Evolutionary conservation across 2,797 vertebrate species (phyloP).

Genomic region (Amazona ochrocephala): DNA sequence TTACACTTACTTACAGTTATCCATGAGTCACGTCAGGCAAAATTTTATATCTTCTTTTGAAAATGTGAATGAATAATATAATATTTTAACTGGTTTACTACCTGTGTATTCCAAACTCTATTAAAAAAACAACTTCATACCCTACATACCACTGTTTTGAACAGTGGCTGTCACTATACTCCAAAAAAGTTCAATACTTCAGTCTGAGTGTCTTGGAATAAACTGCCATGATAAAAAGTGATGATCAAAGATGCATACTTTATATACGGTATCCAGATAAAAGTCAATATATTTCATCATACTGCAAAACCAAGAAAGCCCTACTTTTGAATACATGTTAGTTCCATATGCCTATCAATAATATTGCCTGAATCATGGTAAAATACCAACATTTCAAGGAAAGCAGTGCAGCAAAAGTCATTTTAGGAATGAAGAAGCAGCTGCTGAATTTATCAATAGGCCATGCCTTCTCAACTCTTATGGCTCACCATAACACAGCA

Average conservation of each 20-base stretch:
- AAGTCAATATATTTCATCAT: background rate
- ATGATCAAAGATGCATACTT: background rate
- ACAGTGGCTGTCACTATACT: background rate
- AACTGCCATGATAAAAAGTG: background rate
- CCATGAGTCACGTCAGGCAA: background rate
- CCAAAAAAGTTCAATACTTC: background rate
- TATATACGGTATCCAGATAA: background rate
- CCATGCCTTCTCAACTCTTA: background rate
- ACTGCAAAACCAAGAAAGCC: background rate
- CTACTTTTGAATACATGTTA: background rate
- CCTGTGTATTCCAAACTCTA: background rate
- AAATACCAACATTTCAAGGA: background rate
- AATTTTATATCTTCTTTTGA: background rate
- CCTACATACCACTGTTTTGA: background rate
- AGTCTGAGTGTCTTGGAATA: background rate
- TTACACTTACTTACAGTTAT: background rate
- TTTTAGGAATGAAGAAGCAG: conserved; percentile 46
- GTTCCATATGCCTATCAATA: background rate
- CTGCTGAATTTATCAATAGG: conserved; percentile 23
- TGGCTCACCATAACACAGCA: fast-evolving
- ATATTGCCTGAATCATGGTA: background rate
- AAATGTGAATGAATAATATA: background rate
- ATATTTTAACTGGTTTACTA: background rate
- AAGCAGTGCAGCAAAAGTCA: background rate
- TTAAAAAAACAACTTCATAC: background rate